Percentiles rank a stretch among this genome's conserved stretches.
Evolutionary conservation across 2,113 vertebrate species (phyloP).

Genomic region (Epinephelus lanceolatus): DNA sequence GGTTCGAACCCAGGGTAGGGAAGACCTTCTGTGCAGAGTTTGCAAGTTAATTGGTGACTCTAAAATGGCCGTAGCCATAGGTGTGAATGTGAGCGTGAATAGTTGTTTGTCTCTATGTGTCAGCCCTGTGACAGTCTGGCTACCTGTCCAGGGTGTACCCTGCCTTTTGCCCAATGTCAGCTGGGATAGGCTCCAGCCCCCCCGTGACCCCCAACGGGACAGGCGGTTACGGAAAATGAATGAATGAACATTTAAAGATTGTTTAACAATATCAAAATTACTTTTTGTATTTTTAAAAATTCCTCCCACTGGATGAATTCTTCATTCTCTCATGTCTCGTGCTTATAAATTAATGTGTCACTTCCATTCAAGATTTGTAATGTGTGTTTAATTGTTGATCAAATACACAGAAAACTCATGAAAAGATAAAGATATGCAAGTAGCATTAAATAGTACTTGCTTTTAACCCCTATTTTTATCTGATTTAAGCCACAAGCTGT

Average conservation of each 20-base stretch:
- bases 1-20: too few species aligned
- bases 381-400: not conserved
- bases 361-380: not conserved
- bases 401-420: not conserved
- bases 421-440: not conserved
- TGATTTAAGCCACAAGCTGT: not conserved
- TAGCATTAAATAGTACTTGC: not conserved
- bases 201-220: too few species aligned
- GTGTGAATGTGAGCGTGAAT: too few species aligned
- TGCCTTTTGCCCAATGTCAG: too few species aligned
- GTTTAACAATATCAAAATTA: not conserved
- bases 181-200: too few species aligned
- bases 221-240: too few species aligned
- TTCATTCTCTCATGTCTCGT: not conserved
- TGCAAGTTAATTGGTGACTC: too few species aligned
- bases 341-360: not conserved
- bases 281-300: not conserved
- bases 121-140: too few species aligned
- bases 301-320: not conserved
- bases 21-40: too few species aligned
- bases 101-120: too few species aligned
- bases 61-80: too few species aligned
- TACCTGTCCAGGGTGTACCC: too few species aligned
- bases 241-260: not conserved
- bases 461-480: not conserved